A percentile compares a stretch with the other conserved stretches of the same genome.
phyloP scores from a whole-genome alignment of 2,888 invertebrate genomes.

The Conus canariensis region DNA sequence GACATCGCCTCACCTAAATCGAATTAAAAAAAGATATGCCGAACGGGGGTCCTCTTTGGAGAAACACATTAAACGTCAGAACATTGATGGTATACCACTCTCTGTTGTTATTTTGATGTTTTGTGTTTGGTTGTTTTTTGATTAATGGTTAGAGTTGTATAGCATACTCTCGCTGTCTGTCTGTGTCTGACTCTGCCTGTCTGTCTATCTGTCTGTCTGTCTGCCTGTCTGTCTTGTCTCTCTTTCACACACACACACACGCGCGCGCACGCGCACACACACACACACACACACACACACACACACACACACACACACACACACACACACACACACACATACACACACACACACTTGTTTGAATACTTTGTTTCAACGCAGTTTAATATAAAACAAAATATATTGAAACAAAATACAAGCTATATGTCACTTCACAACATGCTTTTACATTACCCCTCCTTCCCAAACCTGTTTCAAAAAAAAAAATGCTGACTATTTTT shows the following conservation, averaged over 20 bases:
- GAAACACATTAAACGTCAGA: too few relatives aligned
- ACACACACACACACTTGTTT: not conserved
- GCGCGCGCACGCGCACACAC: not conserved
- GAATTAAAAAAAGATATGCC: too few relatives aligned
- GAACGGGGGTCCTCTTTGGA: too few relatives aligned
- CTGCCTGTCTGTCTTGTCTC: not conserved
- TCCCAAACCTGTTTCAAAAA: too few relatives aligned
- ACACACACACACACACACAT: not conserved
- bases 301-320: not conserved
- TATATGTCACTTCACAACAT: not conserved
- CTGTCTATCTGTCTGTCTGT: not conserved
- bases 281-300: not conserved
- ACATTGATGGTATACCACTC: too few relatives aligned
- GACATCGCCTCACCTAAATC: too few relatives aligned
- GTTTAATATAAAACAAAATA: not conserved
- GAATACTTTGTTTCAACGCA: not conserved
- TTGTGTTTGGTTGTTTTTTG: too few relatives aligned
- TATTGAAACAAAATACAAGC: not conserved
- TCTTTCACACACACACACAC: rapidly evolving
- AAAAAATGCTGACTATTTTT: too few relatives aligned
- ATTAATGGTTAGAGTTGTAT: too few relatives aligned
- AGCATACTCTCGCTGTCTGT: not conserved
- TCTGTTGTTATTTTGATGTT: too few relatives aligned
- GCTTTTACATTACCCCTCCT: not conserved
- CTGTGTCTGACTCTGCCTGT: not conserved